Percentiles rank a stretch among this genome's conserved stretches.
phyloP scores from a whole-genome alignment of 2,113 vertebrate species.

The Orycteropus afer region DNA sequence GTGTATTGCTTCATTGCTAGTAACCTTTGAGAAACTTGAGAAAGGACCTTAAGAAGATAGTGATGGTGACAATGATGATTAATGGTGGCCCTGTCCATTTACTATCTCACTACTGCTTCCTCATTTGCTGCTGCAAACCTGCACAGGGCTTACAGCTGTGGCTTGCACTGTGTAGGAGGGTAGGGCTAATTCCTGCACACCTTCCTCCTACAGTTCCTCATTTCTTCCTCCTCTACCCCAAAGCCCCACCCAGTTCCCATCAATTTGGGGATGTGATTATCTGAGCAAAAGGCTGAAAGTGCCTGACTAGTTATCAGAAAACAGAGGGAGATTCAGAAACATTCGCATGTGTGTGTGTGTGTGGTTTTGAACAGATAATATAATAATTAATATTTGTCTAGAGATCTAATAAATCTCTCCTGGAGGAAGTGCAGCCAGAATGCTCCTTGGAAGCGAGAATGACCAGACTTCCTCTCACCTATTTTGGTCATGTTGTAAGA shows the following conservation, averaged over 20 bases:
- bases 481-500: no score
- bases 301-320: neutral
- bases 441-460: no score
- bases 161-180: neutral
- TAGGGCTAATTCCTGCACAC: neutral
- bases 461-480: no score
- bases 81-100: neutral
- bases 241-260: slow-evolving; percentile 7
- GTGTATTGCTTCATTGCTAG: neutral
- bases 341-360: no score
- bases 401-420: no score
- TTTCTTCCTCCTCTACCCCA: neutral
- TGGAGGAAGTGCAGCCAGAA: no score
- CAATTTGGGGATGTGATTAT: neutral
- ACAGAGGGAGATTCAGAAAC: neutral
- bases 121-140: neutral
- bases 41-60: neutral
- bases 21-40: neutral
- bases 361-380: neutral
- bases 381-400: neutral
- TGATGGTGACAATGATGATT: neutral
- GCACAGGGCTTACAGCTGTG: neutral
- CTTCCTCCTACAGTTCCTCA: neutral
- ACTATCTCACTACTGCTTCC: neutral
- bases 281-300: neutral